Conservation (phyloP, 2,888 invertebrate species). For the Bedellia somnulentella region DNA sequence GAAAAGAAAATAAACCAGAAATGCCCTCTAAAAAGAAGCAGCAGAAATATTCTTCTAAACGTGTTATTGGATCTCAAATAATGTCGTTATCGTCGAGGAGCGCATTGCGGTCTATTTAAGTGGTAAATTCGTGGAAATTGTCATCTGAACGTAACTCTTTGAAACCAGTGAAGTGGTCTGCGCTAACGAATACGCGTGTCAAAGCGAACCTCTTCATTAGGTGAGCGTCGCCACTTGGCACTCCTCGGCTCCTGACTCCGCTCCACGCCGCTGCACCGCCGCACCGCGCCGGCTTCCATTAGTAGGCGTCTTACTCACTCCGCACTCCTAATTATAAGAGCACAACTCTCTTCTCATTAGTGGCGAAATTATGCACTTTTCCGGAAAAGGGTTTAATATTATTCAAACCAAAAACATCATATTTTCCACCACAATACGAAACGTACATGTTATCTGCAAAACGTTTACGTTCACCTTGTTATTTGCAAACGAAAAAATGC, state of each 20-base stretch:
- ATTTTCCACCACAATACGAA: too few species aligned
- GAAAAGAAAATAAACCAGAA: neutral
- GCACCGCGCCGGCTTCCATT: slow-evolving; percentile 28
- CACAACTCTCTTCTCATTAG: slow-evolving; percentile 55
- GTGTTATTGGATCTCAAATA: too few species aligned
- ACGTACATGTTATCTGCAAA: too few species aligned
- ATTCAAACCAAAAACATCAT: too few species aligned
- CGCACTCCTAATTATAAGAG: slow-evolving; percentile 53
- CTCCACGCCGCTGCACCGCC: slow-evolving; percentile 15
- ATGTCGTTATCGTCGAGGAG: too few species aligned
- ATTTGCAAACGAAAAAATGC: too few species aligned
- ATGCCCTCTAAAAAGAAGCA: too few species aligned
- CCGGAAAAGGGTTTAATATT: slow-evolving; percentile 52
- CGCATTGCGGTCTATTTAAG: slow-evolving; percentile 48
- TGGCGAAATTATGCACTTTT: slow-evolving; percentile 56
- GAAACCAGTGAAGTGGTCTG: slow-evolving; percentile 47
- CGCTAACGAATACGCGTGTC: slow-evolving; percentile 58
- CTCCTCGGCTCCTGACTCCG: slow-evolving; percentile 16
- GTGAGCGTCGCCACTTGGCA: slow-evolving; percentile 36
- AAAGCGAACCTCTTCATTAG: slow-evolving; percentile 61
- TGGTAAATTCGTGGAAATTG: slow-evolving; percentile 54
- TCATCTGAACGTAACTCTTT: slow-evolving; percentile 47
- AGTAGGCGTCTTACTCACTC: slow-evolving; percentile 50
- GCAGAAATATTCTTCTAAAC: too few species aligned
- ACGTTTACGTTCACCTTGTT: too few species aligned